Conservation (phyloP, 92 coral and sea anemone genomes). For the Pocillopora grandis region DNA sequence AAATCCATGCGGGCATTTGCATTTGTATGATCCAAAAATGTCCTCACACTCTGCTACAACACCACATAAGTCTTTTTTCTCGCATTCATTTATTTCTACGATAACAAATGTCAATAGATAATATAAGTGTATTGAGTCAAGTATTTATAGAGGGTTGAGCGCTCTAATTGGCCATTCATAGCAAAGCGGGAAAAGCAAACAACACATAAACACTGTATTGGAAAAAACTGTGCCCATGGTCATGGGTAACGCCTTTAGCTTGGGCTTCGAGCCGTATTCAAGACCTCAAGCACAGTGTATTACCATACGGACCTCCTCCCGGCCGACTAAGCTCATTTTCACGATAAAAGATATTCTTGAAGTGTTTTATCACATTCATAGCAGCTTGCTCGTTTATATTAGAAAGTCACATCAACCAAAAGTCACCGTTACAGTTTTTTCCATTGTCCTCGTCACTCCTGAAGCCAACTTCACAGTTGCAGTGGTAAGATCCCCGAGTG, state of each 20-base stretch:
- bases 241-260: not conserved
- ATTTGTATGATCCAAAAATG: slow-evolving; percentile 11
- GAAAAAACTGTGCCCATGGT: too few species aligned
- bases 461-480: slow-evolving; percentile 10
- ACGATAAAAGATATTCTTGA: too few species aligned
- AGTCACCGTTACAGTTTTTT: slow-evolving; percentile 21
- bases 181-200: too few species aligned
- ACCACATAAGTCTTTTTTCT: slow-evolving; percentile 9
- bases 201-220: too few species aligned
- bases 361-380: too few species aligned
- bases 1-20: slow-evolving; percentile 39
- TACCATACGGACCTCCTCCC: not conserved
- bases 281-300: not conserved
- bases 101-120: not conserved
- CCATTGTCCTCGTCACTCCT: slow-evolving; percentile 1
- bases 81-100: slow-evolving; percentile 42
- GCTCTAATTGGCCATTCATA: too few species aligned
- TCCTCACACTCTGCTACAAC: slow-evolving; percentile 30
- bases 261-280: not conserved
- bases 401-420: too few species aligned
- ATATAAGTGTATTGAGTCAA: not conserved
- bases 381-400: too few species aligned
- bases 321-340: not conserved
- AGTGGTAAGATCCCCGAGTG: slow-evolving; percentile 1
- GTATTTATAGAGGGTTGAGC: not conserved